Percentiles rank a stretch among this genome's conserved stretches.
Conservation (phyloP, 2,113 vertebrate genomes). For the Eubucco bourcierii region DNA sequence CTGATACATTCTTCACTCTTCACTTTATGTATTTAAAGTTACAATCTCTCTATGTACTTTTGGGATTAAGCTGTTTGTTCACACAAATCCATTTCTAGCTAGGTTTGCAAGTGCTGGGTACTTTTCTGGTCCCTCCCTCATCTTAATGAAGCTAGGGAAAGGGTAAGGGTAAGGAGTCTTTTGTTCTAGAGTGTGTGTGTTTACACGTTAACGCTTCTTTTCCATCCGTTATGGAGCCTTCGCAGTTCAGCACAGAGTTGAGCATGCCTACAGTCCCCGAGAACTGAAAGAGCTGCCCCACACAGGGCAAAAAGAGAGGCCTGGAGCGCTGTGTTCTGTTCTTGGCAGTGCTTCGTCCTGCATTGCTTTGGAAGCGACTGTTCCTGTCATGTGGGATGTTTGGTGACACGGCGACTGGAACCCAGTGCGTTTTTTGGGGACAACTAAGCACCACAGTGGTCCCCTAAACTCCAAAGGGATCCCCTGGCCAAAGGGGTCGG, state of each 20-base stretch:
- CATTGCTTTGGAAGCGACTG: rapidly evolving
- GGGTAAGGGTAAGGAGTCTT: background rate
- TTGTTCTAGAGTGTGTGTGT: background rate
- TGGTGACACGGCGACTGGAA: rapidly evolving
- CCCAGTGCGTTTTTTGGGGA: rapidly evolving
- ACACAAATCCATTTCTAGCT: background rate
- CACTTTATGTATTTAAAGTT: background rate
- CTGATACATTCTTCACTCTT: rapidly evolving
- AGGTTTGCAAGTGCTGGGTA: background rate
- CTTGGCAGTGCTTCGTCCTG: rapidly evolving
- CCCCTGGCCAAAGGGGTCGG: rapidly evolving
- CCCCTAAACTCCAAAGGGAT: rapidly evolving
- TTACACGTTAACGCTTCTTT: background rate
- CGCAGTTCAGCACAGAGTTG: rapidly evolving
- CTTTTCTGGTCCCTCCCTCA: background rate
- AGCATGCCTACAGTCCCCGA: rapidly evolving
- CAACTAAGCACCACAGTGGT: rapidly evolving
- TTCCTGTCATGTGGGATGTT: background rate
- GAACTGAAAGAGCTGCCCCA: background rate
- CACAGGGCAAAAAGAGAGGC: rapidly evolving
- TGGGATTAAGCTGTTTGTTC: background rate
- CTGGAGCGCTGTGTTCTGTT: rapidly evolving
- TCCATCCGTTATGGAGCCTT: rapidly evolving
- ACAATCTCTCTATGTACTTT: background rate
- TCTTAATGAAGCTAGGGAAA: background rate